phyloP scores from a whole-genome alignment of 2,797 vertebrate species.

The Anguilla obscura region DNA sequence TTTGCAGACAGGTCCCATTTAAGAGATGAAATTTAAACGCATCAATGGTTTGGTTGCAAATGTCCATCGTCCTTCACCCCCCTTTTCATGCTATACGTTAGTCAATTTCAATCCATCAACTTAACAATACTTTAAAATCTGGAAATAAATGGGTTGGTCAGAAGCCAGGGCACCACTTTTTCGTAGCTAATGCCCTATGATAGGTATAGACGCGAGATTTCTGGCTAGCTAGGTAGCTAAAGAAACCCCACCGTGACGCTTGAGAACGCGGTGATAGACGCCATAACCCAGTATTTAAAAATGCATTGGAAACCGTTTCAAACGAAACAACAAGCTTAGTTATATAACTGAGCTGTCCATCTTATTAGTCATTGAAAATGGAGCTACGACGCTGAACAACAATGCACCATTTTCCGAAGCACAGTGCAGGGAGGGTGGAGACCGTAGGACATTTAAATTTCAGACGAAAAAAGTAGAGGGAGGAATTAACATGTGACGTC shows the following conservation, averaged over 20 bases:
- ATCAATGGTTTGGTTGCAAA: not conserved
- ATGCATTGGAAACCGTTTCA: not conserved
- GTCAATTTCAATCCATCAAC: not conserved
- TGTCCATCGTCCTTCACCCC: not conserved
- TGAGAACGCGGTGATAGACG: not conserved
- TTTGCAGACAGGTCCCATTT: not conserved
- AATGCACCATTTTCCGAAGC: not conserved
- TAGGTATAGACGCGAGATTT: not conserved
- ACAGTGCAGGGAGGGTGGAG: not conserved
- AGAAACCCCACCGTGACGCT: not conserved
- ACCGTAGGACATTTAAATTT: not conserved
- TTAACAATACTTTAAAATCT: not conserved
- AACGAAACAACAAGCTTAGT: not conserved
- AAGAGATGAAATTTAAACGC: not conserved
- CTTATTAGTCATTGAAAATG: not conserved
- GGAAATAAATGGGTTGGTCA: not conserved
- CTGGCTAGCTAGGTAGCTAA: not conserved
- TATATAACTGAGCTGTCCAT: not conserved
- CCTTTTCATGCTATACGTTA: not conserved
- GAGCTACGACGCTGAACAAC: not conserved
- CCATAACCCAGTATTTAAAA: not conserved
- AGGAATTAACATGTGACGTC: conserved; percentile 23
- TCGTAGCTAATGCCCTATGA: not conserved
- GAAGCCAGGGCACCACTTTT: not conserved
- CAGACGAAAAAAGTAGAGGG: conserved; percentile 8